Percentiles rank a stretch among this genome's conserved stretches.
phyloP scores from a whole-genome alignment of 2,888 invertebrate genomes.

The Lasioglossum lativentre region DNA sequence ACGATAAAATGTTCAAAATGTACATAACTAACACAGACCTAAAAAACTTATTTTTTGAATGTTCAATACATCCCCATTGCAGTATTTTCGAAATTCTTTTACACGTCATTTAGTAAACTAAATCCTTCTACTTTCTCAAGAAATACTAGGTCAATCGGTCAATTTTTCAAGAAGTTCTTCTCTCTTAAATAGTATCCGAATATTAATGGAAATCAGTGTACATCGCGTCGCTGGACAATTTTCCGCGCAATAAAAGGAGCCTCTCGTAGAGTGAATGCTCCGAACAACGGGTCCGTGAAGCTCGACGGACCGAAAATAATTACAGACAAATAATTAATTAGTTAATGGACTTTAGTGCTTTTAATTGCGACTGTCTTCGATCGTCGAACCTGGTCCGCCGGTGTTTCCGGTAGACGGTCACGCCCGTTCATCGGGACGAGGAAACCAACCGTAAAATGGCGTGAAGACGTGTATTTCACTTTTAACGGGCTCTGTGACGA shows the following conservation, averaged over 20 bases:
- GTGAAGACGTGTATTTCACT: neutral
- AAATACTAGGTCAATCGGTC: neutral
- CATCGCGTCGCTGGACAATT: constrained; percentile 19
- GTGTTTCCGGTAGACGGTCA: neutral
- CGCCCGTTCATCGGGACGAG: neutral
- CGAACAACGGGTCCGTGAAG: constrained; percentile 27
- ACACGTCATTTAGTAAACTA: neutral
- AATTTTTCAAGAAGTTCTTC: neutral
- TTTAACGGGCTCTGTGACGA: neutral
- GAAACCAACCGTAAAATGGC: constrained; percentile 6
- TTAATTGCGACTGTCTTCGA: constrained; percentile 61
- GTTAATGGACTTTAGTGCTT: constrained; percentile 66
- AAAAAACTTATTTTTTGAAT: too few species aligned
- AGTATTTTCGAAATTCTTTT: neutral
- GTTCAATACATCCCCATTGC: too few species aligned
- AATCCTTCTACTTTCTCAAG: constrained; percentile 7
- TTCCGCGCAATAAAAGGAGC: constrained; percentile 22
- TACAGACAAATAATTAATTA: constrained; percentile 71
- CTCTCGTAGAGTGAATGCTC: constrained; percentile 34
- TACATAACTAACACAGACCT: neutral
- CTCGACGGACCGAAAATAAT: constrained; percentile 62
- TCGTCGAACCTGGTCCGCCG: neutral
- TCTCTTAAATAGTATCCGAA: neutral
- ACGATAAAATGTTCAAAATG: neutral
- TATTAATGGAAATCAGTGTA: neutral